These are phyloP conservation scores for Diadegma fenestrale DNA, from an alignment of 2,888 invertebrate species.

Conservation along the genomic window DNA sequence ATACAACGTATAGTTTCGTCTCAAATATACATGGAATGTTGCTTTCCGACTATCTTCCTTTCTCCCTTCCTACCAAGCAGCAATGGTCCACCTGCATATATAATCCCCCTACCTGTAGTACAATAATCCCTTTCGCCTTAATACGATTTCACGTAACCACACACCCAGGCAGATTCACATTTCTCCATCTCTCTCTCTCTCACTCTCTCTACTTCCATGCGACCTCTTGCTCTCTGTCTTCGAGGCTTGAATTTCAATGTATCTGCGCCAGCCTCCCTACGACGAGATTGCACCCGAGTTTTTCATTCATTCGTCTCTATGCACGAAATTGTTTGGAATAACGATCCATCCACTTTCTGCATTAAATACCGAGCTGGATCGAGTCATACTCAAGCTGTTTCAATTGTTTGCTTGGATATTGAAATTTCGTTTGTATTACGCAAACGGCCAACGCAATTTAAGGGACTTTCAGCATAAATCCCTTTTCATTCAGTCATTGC, in stretches of 20 bases:
- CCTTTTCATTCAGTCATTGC: not conserved
- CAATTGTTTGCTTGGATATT: not conserved
- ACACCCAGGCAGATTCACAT: conserved; percentile 41
- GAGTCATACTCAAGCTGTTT: not conserved
- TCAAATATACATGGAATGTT: conserved; percentile 54
- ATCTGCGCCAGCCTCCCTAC: conserved; percentile 13
- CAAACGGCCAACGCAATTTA: not conserved
- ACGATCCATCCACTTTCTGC: not conserved
- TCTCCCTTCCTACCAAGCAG: conserved; percentile 30
- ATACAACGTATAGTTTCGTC: conserved; percentile 35
- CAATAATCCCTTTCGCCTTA: conserved; percentile 67
- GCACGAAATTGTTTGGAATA: not conserved
- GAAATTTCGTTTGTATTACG: not conserved
- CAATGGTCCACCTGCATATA: conserved; percentile 60
- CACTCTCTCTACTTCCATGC: not conserved
- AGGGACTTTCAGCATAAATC: not conserved
- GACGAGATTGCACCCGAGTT: conserved; percentile 26
- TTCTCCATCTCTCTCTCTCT: not conserved
- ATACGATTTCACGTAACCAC: conserved; percentile 64
- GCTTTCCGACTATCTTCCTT: conserved; percentile 44
- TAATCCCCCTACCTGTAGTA: conserved; percentile 67
- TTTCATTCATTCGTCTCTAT: conserved; percentile 9
- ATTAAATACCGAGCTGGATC: not conserved
- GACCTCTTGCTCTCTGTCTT: conserved; percentile 17
- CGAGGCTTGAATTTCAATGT: conserved; percentile 49